These are phyloP conservation scores for Formica exsecta DNA, from an alignment of 1,140 invertebrate species.

Conservation along the genomic window DNA sequence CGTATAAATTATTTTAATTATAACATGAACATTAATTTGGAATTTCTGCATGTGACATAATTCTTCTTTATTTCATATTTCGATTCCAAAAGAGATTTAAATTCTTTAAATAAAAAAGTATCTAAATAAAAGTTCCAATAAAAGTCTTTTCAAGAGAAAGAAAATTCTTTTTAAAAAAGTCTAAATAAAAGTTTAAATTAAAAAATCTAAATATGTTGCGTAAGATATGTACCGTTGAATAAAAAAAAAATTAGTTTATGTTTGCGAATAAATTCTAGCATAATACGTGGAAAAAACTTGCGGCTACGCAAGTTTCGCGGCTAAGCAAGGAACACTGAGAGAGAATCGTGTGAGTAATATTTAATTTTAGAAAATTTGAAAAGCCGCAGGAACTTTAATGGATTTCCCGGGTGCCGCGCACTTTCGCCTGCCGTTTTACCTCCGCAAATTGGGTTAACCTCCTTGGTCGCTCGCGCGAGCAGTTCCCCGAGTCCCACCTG, in stretches of 20 bases:
- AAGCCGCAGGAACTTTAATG: slow-evolving; percentile 72
- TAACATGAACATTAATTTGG: not conserved
- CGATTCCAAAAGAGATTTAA: too few species aligned
- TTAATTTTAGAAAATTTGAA: slow-evolving; percentile 46
- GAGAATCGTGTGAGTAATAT: slow-evolving; percentile 12
- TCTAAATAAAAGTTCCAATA: too few species aligned
- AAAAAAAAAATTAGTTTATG: too few species aligned
- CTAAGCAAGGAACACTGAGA: not conserved
- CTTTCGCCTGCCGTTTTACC: slow-evolving; percentile 66
- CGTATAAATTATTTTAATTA: not conserved
- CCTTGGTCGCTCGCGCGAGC: slow-evolving; percentile 20
- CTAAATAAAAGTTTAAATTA: too few species aligned
- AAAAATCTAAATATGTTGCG: not conserved
- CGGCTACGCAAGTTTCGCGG: not conserved
- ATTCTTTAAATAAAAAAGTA: too few species aligned
- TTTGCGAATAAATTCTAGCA: not conserved
- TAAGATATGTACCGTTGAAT: too few species aligned
- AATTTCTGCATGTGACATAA: not conserved
- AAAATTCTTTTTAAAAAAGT: too few species aligned
- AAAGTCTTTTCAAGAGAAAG: too few species aligned
- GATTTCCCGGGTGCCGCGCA: slow-evolving; percentile 69
- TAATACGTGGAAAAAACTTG: not conserved
- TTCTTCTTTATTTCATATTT: not conserved
- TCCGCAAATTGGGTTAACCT: slow-evolving; percentile 74
- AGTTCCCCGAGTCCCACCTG: slow-evolving; percentile 7